Base-by-base conservation (phyloP, 2,113 vertebrate genomes). In the Astur gentilis region DNA sequence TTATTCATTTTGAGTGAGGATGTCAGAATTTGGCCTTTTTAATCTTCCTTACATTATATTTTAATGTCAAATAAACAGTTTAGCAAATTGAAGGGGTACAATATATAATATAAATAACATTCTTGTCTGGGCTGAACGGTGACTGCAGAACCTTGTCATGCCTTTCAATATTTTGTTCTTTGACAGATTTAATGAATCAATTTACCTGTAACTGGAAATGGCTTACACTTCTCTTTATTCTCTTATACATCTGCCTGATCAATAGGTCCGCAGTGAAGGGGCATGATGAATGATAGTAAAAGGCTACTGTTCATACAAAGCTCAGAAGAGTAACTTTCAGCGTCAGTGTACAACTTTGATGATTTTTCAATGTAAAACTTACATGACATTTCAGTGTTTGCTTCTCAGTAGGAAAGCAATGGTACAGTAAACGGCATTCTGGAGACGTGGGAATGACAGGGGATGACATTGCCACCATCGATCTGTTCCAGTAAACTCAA, bases 81-180 rank as follows among this genome's bases (percentile, higher is more conserved):
- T 57, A 83, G 50, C 18, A 93, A 92, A 93, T 80, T 55, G 29
- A 80, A 78, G 75, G 79, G 34, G 36, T 52, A 65, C 8, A 45
- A 81, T 15, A 88, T 11, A 12, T 58, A 54, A 60, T n/a, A 91
- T 64, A 90, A 94, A 87, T 89, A 89, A 50, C 23, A 78, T 70
- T 79, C 62, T 78, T 60, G 18, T 67, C 60, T 83, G 47, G 22
- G 7, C 21, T 84, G 75, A 89, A 73, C 0, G 2, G 38, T 75
- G 27, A 29, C 60, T 81, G 55, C 42, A 78, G 70, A 94, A 83
- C n/a, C 47, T 55, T 78, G 26, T 71, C 60, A 86, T 60, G 71
- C 10, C 29, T 95, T 93, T 86, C 55, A 90, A 80, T 88, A 86
- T 71, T 95, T 93, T 78, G 25, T 71, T 92, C 60, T 86, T 70